Base-by-base conservation (phyloP, 2,888 invertebrate genomes). In the Meteorus colon region DNA sequence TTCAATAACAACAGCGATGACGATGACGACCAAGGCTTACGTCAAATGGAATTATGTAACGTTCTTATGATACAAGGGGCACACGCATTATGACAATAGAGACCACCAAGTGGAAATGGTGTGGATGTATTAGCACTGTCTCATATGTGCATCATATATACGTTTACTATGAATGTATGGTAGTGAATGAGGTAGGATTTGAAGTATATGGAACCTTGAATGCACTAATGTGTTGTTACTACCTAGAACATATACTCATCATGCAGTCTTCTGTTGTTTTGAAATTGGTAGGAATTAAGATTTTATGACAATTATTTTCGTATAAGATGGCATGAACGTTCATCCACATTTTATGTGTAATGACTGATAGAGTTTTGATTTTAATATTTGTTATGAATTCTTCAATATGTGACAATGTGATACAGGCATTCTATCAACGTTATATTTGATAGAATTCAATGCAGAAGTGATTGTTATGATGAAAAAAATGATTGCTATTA, bases 31-130 rank as follows among this genome's bases (percentile, higher is more conserved):
- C 55, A 55, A 45, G 5, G 51, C 19, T 2, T 37, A 51, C 73
- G 48, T 65, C 48, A 65, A 75, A 79, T 68, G 71, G 77, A 73
- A 79, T 83, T 83, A 81, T 80, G 76, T 80, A 83, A 83, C 77
- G 63, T 78, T 73, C 76, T 78, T 78, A 77, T 78, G 76, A 74
- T 73, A 71, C 74, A 79, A 74, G 77, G 77, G 80, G 75, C 81
- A 55, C 19, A 76, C 77, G 77, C 77, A 77, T 77, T 72, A 74
- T 76, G 81, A 80, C 78, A 80, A 80, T 78, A 75, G 75, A 34
- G 75, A 74, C 77, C 76, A 78, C 76, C 78, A 77, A 79, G 8
- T 79, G 75, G 14, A 66, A 41, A 77, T 72, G 37, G 76, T 72
- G 69, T 65, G 62, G 45, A 75, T 31, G 41, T 62, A 73, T 60